Percentiles rank a stretch among this genome's conserved stretches.
Conservation (phyloP, 2,888 invertebrate species). For the Coenonympha arcania region DNA sequence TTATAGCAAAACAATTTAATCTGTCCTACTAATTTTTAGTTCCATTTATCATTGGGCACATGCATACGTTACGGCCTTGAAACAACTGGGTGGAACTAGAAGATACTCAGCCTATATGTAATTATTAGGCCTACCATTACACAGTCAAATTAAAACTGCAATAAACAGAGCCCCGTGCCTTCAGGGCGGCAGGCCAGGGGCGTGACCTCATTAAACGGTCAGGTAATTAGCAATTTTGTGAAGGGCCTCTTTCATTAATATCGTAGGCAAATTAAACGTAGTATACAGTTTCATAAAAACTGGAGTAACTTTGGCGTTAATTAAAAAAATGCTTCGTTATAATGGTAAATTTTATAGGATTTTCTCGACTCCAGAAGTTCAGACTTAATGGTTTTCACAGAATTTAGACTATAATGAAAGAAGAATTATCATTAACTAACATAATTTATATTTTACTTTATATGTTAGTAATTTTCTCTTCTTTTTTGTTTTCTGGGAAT, state of each 20-base stretch:
- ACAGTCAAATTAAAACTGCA: slow-evolving; percentile 54
- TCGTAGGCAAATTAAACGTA: slow-evolving; percentile 41
- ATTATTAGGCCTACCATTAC: slow-evolving; percentile 25
- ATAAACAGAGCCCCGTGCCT: slow-evolving; percentile 51
- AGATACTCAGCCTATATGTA: neutral
- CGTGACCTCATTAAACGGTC: slow-evolving; percentile 61
- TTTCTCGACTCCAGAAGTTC: neutral
- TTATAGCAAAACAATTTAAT: no score
- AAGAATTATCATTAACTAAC: no score
- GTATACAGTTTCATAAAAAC: slow-evolving; percentile 13
- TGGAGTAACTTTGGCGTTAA: slow-evolving; percentile 12
- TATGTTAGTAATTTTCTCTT: no score
- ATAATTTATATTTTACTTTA: no score
- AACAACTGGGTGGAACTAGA: no score
- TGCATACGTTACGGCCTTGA: no score
- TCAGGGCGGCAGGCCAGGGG: slow-evolving; percentile 45
- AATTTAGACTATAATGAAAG: neutral
- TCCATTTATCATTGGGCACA: no score
- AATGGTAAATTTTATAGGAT: no score
- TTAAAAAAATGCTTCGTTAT: slow-evolving; percentile 5
- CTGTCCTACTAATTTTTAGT: no score
- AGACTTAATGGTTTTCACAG: neutral
- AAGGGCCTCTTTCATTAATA: slow-evolving; percentile 64
- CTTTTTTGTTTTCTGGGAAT: no score
- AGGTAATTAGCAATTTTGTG: slow-evolving; percentile 69